phyloP scores from a whole-genome alignment of 2,797 vertebrate species.

The Aplochiton taeniatus region DNA sequence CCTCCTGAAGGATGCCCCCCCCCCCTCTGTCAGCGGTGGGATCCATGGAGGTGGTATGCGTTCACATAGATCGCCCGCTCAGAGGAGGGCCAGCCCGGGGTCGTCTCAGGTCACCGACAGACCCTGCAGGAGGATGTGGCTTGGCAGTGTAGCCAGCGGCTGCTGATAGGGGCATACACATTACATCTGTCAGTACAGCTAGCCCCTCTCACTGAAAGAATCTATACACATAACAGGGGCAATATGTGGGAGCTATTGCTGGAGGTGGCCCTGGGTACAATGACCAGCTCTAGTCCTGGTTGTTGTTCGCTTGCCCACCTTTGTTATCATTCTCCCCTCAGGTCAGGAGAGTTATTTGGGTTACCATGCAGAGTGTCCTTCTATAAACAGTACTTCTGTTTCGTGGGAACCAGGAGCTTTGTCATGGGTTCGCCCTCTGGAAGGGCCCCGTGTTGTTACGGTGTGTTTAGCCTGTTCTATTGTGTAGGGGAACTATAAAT shows the following conservation, averaged over 20 bases:
- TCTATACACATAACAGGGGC: slow-evolving; percentile 11
- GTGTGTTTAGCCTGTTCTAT: no score
- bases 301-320: slow-evolving; percentile 16
- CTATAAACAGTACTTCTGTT: slow-evolving; percentile 55
- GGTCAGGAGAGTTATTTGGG: slow-evolving; percentile 74
- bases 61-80: slow-evolving; percentile 61
- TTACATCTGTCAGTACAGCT: slow-evolving; percentile 65
- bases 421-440: slow-evolving; percentile 4
- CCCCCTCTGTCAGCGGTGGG: slow-evolving; percentile 43
- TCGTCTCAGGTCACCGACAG: slow-evolving; percentile 66
- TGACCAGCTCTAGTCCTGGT: slow-evolving; percentile 17
- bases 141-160: slow-evolving; percentile 43
- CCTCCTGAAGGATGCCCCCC: slow-evolving; percentile 35
- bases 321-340: slow-evolving; percentile 69
- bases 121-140: slow-evolving; percentile 68
- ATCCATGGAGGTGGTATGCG: slow-evolving; percentile 33
- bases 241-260: slow-evolving; percentile 34
- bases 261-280: slow-evolving; percentile 8
- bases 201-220: slow-evolving; percentile 26
- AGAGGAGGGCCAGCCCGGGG: slow-evolving; percentile 45
- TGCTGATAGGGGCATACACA: slow-evolving; percentile 71
- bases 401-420: slow-evolving; percentile 47
- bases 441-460: no score
- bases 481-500: no score
- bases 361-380: slow-evolving; percentile 47